These are phyloP conservation scores for Gymnodraco acuticeps DNA, from an alignment of 2,797 vertebrate species.

Conservation along the genomic window DNA sequence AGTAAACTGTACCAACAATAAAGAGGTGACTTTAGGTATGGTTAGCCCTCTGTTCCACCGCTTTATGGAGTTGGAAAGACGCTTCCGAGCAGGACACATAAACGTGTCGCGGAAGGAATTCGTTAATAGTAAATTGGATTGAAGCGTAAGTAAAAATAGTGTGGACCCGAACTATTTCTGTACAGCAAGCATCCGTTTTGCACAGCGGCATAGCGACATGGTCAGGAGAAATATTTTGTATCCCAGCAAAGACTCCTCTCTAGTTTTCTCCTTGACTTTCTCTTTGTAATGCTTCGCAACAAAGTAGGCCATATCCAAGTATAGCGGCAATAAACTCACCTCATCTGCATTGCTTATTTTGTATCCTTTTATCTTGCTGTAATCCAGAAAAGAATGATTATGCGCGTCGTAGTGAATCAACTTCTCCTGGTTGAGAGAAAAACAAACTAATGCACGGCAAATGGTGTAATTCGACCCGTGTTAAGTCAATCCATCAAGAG, in stretches of 20 bases:
- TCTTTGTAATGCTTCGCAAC: constrained; percentile 55
- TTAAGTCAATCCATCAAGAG: constrained; percentile 86
- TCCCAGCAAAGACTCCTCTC: constrained; percentile 57
- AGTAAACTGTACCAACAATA: constrained; percentile 4
- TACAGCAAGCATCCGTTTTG: constrained; percentile 67
- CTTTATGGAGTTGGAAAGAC: constrained; percentile 5
- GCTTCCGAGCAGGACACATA: constrained; percentile 9
- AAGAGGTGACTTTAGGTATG: constrained; percentile 18
- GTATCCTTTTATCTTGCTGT: constrained; percentile 67
- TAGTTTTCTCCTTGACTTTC: constrained; percentile 59
- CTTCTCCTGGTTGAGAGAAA: constrained; percentile 84
- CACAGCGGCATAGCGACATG: constrained; percentile 60
- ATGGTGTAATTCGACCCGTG: constrained; percentile 92
- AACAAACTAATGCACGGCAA: constrained; percentile 89
- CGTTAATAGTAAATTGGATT: constrained; percentile 28
- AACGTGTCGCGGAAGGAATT: constrained; percentile 23
- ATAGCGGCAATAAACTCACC: constrained; percentile 80
- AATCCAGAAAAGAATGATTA: constrained; percentile 58
- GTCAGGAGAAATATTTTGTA: constrained; percentile 57
- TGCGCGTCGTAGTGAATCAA: constrained; percentile 74
- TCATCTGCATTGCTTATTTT: constrained; percentile 81
- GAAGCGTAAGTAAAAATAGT: constrained; percentile 57
- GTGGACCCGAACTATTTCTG: constrained; percentile 66
- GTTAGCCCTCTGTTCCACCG: not conserved
- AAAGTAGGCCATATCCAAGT: constrained; percentile 56